phyloP scores from a whole-genome alignment of 2,113 vertebrate species.

The Elgaria multicarinata region DNA sequence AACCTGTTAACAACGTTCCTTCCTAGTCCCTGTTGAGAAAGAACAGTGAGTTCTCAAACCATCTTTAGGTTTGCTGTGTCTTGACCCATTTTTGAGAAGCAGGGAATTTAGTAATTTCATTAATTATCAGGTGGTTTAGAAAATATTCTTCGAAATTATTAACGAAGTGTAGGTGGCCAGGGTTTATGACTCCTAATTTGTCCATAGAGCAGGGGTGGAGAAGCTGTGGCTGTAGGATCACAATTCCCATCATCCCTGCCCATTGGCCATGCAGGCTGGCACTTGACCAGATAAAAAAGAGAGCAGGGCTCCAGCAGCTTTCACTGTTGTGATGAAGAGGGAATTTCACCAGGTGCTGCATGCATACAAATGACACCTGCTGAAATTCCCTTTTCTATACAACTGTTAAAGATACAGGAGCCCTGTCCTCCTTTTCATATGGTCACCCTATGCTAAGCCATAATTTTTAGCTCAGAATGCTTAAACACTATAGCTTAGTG shows the following conservation, averaged over 20 bases:
- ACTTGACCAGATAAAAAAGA: too few relatives aligned
- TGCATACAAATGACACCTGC: too few relatives aligned
- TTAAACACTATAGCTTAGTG: too few relatives aligned
- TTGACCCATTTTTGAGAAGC: background rate
- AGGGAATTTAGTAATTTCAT: background rate
- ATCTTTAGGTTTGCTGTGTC: background rate
- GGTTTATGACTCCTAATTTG: background rate
- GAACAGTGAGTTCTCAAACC: conserved; percentile 1
- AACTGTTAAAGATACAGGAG: too few relatives aligned
- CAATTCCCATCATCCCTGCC: background rate
- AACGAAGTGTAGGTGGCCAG: background rate
- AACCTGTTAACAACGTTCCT: conserved; percentile 30
- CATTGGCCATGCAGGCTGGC: background rate
- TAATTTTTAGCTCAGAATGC: too few relatives aligned
- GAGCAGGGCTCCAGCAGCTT: too few relatives aligned
- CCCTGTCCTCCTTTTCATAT: too few relatives aligned
- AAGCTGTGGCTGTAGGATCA: background rate
- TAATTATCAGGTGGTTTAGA: background rate
- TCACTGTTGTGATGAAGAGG: too few relatives aligned
- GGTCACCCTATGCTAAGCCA: too few relatives aligned
- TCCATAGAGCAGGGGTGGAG: too few relatives aligned
- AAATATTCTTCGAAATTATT: background rate
- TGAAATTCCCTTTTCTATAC: too few relatives aligned
- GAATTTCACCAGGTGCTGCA: too few relatives aligned
- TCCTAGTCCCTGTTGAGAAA: conserved; percentile 34